Evolutionary conservation across 2,888 invertebrate species (phyloP), one percentile per base, ranked within the genome.

Genomic region (Nebria salina): DNA sequence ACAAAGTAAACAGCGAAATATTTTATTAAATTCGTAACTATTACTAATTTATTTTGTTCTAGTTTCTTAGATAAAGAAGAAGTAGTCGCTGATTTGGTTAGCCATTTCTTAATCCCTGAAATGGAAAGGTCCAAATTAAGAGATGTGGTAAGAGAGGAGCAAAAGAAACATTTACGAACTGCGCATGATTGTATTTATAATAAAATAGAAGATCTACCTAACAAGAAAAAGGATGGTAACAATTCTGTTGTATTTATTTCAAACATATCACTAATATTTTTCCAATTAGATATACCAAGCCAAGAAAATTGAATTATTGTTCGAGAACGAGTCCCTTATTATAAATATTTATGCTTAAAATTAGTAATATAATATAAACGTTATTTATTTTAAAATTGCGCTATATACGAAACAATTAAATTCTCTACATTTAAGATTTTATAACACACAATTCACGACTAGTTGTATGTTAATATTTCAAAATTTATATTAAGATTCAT

Each of bases 81-180:
- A 86, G 77, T 90, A 72, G 90, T 92, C 0, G 91, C 92, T 0
- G 91, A 92, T 83, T 83, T 93, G 84, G 91, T 93, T 0, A 92
- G 92, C 76, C 91, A 92, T 84, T 92, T 92, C 86, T 87, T 92
- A 0, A 85, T 93, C 54, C 92, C 92, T 0, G 91, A 91, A 83
- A 90, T 91, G 0, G 89, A 91, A 84, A 90, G 90, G 70, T 84
- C 86, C 42, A 84, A 90, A 1, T 87, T 88, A 1, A 86, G 90
- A 20, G 85, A 88, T 74, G 87, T 87, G 82, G 87, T 90, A 77
- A 86, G 85, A 64, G 82, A 87, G 9, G 86, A 86, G 75, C 90
- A 91, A 83, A 86, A 87, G 75, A 85, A 86, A 79, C 88, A 89
- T 83, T 84, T 91, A 72, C 86, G 85, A 80, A 86, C 86, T 34